phyloP scores from a whole-genome alignment of 2,113 vertebrate genomes.

The Brevimyrus niger region DNA sequence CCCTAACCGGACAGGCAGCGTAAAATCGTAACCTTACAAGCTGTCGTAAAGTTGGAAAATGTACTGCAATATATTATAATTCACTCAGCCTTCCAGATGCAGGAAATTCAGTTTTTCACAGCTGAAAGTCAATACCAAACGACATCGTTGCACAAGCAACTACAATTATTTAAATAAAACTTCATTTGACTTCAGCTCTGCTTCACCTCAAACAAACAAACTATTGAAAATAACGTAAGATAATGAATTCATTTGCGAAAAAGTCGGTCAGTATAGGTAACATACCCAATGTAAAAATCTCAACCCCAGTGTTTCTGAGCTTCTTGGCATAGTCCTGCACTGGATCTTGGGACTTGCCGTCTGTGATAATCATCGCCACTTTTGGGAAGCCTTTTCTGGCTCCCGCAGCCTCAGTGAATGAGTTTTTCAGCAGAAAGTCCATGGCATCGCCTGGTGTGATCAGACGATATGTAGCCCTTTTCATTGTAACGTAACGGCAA shows the following conservation, averaged over 20 bases:
- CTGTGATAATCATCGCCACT: conserved; percentile 85
- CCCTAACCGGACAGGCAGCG: conserved; percentile 51
- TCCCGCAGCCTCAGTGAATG: conserved; percentile 73
- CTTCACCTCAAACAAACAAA: neutral
- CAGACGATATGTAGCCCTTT: neutral
- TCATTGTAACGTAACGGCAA: neutral
- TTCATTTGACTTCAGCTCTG: neutral
- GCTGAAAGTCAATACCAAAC: conserved; percentile 25
- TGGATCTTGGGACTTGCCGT: conserved; percentile 79
- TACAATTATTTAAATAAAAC: neutral
- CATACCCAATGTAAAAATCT: conserved; percentile 89
- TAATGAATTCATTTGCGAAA: neutral
- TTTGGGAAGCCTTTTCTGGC: conserved; percentile 81
- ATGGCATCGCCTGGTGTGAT: conserved; percentile 75
- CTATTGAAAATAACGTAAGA: neutral
- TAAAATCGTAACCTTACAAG: neutral
- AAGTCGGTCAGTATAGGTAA: conserved; percentile 21
- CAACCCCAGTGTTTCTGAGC: conserved; percentile 77
- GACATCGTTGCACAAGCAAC: conserved; percentile 21
- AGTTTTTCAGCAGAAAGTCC: conserved; percentile 69
- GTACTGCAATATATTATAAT: conserved; percentile 2
- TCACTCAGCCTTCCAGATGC: conserved; percentile 20
- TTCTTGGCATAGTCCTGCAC: conserved; percentile 73
- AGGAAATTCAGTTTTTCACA: conserved; percentile 20
- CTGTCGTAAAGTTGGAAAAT: conserved; percentile 10